Evolutionary conservation across 2,797 vertebrate genomes (phyloP), one percentile per base, ranked within the genome.

Genomic region (Sebastes iracundus): DNA sequence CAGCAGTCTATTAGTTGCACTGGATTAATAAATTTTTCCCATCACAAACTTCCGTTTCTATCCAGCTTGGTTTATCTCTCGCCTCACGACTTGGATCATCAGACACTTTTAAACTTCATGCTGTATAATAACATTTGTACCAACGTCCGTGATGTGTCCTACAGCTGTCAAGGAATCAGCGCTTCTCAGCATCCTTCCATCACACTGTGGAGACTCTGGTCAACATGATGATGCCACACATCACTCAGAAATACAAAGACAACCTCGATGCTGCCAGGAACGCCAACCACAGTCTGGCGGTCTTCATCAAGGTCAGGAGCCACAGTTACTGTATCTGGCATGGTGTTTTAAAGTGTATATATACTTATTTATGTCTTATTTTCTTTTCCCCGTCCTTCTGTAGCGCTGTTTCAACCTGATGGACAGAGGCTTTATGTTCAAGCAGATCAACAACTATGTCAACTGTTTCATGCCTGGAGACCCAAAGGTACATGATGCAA

Each of bases 401-500:
- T 93, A 99, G 98, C 97, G 97, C 73, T 99, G 98, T 91, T 98
- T 99, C 90, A 99, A 98, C 80, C 96, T 99, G 81, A 99, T 99
- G 99, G 99, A 99, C 85, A 94, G 99, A 91, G 98, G 98, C 85
- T 99, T 99, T 67, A 91, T 97, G 85, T 99, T 99, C 94, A 99
- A 99, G 89, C 98, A 97, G 93, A 99, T 99, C 94, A 99, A 99
- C 96, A 98, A 98, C 94, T 99, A 99, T 77, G 97, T 97, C 89
- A 97, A 96, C 93, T 97, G 96, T 90, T 99, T 99, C 90, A 91
- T 97, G 84, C 98, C 98, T n/a, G 98, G 98, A 93, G 98, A 99
- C 87, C 95, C 99, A 0, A 99, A 99, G 97, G 99, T 99, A 72
- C 4, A 3, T 4, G 1, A 25, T 3, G 0, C 9, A 59, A 10